phyloP scores from a whole-genome alignment of 1,140 invertebrate species.

The Zaprionus kolodkinae region DNA sequence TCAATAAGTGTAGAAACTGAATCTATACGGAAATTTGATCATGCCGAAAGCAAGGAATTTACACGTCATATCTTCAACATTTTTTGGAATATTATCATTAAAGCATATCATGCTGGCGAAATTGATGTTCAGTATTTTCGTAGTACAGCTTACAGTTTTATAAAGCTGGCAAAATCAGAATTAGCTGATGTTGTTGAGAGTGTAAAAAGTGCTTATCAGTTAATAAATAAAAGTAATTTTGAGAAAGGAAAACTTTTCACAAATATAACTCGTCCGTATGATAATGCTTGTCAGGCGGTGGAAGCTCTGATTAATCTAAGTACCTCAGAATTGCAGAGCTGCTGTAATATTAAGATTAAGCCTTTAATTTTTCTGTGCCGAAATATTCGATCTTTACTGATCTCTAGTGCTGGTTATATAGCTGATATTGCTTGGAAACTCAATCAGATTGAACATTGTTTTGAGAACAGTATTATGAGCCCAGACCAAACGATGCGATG shows the following conservation, averaged over 20 bases:
- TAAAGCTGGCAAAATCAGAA: conserved; percentile 4
- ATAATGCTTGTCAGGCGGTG: conserved; percentile 35
- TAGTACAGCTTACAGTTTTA: not conserved
- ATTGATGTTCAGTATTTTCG: conserved; percentile 13
- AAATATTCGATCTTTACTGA: conserved; percentile 24
- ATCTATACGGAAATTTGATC: not conserved
- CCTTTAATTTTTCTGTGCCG: conserved; percentile 45
- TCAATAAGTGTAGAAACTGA: not conserved
- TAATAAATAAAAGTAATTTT: conserved; percentile 41
- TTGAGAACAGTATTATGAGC: conserved; percentile 36
- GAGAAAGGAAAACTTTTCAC: conserved; percentile 14
- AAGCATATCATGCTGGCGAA: conserved; percentile 6
- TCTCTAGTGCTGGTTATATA: conserved; percentile 27
- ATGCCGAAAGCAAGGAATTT: not conserved
- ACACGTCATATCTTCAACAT: conserved; percentile 13
- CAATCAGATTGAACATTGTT: conserved; percentile 41
- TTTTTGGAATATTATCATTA: conserved; percentile 16
- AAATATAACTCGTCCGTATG: conserved; percentile 27
- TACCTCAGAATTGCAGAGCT: conserved; percentile 37
- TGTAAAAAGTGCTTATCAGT: conserved; percentile 24
- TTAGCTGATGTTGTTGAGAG: conserved; percentile 14
- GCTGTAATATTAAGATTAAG: conserved; percentile 53
- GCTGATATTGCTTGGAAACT: conserved; percentile 36
- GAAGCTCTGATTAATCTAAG: conserved; percentile 38
- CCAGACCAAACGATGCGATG: conserved; percentile 33